These are phyloP conservation scores for Brevimyrus niger DNA, from an alignment of 2,113 vertebrate species.

Conservation along the genomic window DNA sequence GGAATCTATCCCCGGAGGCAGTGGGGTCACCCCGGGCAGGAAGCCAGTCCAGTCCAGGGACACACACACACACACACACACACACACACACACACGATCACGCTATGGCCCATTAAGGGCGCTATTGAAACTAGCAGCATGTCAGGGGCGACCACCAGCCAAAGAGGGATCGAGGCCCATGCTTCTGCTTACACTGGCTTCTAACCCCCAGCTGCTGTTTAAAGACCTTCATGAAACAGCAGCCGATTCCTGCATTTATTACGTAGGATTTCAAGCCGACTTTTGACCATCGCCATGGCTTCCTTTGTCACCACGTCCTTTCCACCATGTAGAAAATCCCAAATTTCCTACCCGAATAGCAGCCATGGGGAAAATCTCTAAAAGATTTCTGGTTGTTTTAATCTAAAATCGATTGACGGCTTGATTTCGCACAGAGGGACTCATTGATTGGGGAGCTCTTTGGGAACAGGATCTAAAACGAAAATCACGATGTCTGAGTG, in stretches of 20 bases:
- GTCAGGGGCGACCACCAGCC: neutral
- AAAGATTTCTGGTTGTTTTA: neutral
- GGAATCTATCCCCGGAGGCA: neutral
- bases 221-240: neutral
- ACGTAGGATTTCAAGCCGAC: neutral
- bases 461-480: neutral
- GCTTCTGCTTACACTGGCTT: neutral
- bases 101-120: neutral
- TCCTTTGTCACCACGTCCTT: neutral
- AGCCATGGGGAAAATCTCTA: neutral
- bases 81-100: neutral
- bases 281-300: neutral
- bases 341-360: neutral
- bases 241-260: neutral
- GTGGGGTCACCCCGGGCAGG: neutral
- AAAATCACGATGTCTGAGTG: neutral
- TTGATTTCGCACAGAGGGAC: neutral
- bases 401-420: neutral
- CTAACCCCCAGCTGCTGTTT: neutral
- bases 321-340: too few species aligned
- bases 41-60: neutral
- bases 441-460: conserved; percentile 1
- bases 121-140: neutral
- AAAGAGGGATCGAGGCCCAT: neutral
- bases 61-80: neutral